These are phyloP conservation scores for Elysia chlorotica DNA, from an alignment of 1,140 invertebrate genomes.

Conservation along the genomic window DNA sequence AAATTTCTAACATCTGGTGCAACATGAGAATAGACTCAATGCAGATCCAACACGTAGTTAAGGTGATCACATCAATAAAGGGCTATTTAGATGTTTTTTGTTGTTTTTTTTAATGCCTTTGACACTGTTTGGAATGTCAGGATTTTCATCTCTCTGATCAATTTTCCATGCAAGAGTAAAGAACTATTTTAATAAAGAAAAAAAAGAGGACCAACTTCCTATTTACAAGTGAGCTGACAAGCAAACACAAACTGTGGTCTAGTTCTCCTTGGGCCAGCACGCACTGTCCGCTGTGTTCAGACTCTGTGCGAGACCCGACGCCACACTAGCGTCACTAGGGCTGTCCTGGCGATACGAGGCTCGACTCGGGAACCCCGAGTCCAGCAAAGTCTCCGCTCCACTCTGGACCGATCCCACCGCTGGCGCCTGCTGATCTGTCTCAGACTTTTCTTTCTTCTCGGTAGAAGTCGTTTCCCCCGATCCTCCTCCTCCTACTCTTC, in stretches of 20 bases:
- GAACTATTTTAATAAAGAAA: too few species aligned
- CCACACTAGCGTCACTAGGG: constrained; percentile 20
- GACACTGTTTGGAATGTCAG: too few species aligned
- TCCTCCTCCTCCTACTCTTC: not conserved
- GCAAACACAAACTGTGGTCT: not conserved
- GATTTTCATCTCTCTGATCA: too few species aligned
- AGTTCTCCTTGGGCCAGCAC: constrained; percentile 10
- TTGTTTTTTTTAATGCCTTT: too few species aligned
- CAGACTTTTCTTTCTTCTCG: not conserved
- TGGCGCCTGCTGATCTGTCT: not conserved
- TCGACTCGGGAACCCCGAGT: constrained; percentile 15
- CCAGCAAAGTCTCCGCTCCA: not conserved
- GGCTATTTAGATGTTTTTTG: too few species aligned
- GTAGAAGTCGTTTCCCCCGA: not conserved
- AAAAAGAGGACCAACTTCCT: too few species aligned
- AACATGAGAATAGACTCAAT: too few species aligned
- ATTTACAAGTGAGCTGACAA: too few species aligned
- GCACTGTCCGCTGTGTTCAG: constrained; percentile 10
- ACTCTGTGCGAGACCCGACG: not conserved
- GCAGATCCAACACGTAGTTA: too few species aligned
- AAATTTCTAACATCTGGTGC: too few species aligned
- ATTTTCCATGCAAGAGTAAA: too few species aligned
- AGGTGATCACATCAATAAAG: too few species aligned
- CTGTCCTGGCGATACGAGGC: constrained; percentile 10
- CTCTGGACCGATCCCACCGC: not conserved